Conservation (phyloP, 2,113 vertebrate genomes). For the Ariopsis seemanni region DNA sequence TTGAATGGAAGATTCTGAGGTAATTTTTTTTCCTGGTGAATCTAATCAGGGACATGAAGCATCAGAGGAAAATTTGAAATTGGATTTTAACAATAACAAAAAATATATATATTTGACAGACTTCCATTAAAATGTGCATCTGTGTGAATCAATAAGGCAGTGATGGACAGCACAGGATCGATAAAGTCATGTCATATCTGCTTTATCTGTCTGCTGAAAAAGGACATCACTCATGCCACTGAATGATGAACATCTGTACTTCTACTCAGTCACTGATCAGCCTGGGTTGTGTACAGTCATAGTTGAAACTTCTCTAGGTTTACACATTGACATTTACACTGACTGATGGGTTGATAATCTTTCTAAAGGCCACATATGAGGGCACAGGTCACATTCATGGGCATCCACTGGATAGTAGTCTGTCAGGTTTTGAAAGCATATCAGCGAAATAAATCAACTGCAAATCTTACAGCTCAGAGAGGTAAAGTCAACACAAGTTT, state of each 20-base stretch:
- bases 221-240: conserved; percentile 7
- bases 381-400: neutral
- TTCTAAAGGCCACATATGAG: conserved; percentile 25
- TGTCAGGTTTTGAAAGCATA: neutral
- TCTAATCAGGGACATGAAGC: neutral
- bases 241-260: conserved; percentile 26
- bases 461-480: neutral
- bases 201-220: conserved; percentile 1
- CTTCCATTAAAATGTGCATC: neutral
- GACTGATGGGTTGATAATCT: conserved; percentile 31
- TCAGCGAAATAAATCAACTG: conserved; percentile 1
- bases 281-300: neutral
- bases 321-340: conserved; percentile 29
- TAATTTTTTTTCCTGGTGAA: neutral
- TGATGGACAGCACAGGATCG: conserved; percentile 12
- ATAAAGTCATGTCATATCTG: conserved; percentile 9
- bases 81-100: neutral
- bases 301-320: neutral
- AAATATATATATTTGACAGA: neutral
- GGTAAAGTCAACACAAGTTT: neutral
- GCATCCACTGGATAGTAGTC: neutral
- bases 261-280: conserved; percentile 27
- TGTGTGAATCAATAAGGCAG: neutral
- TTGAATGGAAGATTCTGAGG: neutral
- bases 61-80: neutral